Percentiles rank a stretch among this genome's conserved stretches.
Evolutionary conservation across 2,888 invertebrate species (phyloP).

Genomic region (Drosophila rubida): DNA sequence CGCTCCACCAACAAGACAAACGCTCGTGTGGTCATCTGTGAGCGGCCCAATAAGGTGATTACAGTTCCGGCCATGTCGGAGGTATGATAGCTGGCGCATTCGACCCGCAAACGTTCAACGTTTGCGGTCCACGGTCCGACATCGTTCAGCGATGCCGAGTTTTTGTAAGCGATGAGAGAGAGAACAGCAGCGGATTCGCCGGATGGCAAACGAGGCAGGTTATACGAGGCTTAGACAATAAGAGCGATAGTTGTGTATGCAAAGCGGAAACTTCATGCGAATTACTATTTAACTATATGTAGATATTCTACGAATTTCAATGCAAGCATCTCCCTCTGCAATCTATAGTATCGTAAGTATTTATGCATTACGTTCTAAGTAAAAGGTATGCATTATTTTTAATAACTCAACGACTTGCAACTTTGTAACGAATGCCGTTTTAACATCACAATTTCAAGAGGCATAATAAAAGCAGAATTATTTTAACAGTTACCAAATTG

Average conservation of each 20-base stretch:
- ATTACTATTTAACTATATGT: conserved; percentile 26
- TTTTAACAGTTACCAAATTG: neutral
- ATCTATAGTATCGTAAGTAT: conserved; percentile 51
- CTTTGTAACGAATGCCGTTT: conserved; percentile 5
- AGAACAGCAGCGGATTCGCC: conserved; percentile 10
- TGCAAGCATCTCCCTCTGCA: conserved; percentile 24
- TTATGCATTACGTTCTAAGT: conserved; percentile 45
- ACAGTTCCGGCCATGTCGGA: conserved; percentile 83
- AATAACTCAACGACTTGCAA: neutral
- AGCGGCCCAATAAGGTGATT: conserved; percentile 76
- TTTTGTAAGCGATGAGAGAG: conserved; percentile 50
- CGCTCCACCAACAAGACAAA: conserved; percentile 83
- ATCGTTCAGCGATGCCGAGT: conserved; percentile 74
- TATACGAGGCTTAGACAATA: conserved; percentile 74
- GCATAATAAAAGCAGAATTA: neutral
- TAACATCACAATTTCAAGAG: conserved; percentile 18
- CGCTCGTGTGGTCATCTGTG: conserved; percentile 82
- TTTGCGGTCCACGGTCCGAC: conserved; percentile 70
- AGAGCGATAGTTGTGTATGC: conserved; percentile 67
- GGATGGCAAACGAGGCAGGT: conserved; percentile 1
- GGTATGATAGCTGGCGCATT: conserved; percentile 83
- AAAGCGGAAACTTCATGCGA: conserved; percentile 23
- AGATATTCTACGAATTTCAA: conserved; percentile 59
- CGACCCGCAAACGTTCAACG: conserved; percentile 68
- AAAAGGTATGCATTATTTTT: neutral